These are phyloP conservation scores for Champsocephalus gunnari DNA, from an alignment of 2,797 vertebrate genomes.

Conservation along the genomic window DNA sequence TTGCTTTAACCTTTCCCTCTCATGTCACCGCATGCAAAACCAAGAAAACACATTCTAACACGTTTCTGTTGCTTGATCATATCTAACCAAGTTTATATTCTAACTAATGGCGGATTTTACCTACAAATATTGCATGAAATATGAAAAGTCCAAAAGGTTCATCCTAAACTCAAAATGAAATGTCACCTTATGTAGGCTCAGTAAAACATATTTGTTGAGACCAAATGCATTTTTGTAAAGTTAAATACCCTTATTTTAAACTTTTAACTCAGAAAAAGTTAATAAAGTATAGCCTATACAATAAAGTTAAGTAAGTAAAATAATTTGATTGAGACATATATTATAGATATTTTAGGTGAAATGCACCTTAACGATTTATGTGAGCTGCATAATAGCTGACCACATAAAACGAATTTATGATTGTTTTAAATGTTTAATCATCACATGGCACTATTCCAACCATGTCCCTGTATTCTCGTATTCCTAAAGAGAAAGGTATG, in stretches of 20 bases:
- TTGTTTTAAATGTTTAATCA: slow-evolving; percentile 3
- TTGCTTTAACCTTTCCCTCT: slow-evolving; percentile 53
- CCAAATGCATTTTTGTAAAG: not conserved
- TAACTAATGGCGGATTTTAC: slow-evolving; percentile 31
- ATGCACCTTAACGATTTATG: slow-evolving; percentile 1
- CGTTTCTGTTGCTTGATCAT: slow-evolving; percentile 1
- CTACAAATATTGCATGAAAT: not conserved
- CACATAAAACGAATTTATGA: not conserved
- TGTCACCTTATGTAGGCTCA: not conserved
- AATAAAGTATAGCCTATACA: not conserved
- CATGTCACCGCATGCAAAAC: slow-evolving; percentile 23
- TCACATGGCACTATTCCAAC: not conserved
- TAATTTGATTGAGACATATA: slow-evolving; percentile 1
- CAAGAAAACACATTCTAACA: slow-evolving; percentile 45
- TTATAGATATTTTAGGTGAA: slow-evolving; percentile 22
- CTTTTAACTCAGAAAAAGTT: slow-evolving; percentile 3
- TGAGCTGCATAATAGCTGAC: slow-evolving; percentile 11
- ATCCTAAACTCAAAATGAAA: slow-evolving; percentile 10
- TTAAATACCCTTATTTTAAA: not conserved
- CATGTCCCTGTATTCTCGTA: not conserved
- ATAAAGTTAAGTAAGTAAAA: slow-evolving; percentile 11
- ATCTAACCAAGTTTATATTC: slow-evolving; percentile 32
- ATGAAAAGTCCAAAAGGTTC: slow-evolving; percentile 16
- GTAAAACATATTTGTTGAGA: not conserved
- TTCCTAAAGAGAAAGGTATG: not conserved